phyloP scores from a whole-genome alignment of 2,888 invertebrate species.

The Eulithis testata region DNA sequence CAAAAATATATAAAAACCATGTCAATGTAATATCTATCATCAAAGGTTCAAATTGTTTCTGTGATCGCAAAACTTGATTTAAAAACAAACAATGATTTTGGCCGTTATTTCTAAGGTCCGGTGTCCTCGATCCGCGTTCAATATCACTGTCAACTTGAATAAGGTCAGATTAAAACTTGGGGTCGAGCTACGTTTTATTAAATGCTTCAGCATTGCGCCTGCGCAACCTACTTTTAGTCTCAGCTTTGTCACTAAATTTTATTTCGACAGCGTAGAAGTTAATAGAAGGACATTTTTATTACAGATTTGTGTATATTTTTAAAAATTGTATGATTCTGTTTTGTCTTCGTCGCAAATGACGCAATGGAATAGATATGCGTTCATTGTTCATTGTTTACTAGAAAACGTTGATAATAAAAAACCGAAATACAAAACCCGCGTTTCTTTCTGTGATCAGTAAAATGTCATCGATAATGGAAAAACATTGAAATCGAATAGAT shows the following conservation, averaged over 20 bases:
- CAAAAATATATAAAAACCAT: background rate
- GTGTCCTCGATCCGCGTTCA: slow-evolving; percentile 16
- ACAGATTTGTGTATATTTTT: background rate
- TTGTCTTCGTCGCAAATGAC: too few relatives aligned
- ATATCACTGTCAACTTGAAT: slow-evolving; percentile 28
- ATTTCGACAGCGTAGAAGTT: too few relatives aligned
- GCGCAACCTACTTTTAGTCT: background rate
- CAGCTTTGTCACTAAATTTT: too few relatives aligned
- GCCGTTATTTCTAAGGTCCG: slow-evolving; percentile 17
- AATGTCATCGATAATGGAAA: too few relatives aligned
- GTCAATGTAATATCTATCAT: background rate
- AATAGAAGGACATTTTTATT: background rate
- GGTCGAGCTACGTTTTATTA: background rate
- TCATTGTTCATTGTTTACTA: too few relatives aligned
- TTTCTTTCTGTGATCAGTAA: too few relatives aligned
- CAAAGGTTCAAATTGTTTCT: slow-evolving; percentile 5
- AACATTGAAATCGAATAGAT: too few relatives aligned
- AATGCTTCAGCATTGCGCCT: slow-evolving; percentile 6
- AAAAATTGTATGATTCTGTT: too few relatives aligned
- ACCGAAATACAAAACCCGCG: too few relatives aligned
- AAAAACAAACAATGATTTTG: slow-evolving; percentile 9
- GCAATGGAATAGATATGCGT: too few relatives aligned
- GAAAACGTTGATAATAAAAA: too few relatives aligned
- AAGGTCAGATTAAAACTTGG: slow-evolving; percentile 24
- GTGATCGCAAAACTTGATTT: slow-evolving; percentile 2